A percentile compares a stretch with the other conserved stretches of the same genome.
Conservation (phyloP, 23 tunicate species). For the Aplidium turbinatum region DNA sequence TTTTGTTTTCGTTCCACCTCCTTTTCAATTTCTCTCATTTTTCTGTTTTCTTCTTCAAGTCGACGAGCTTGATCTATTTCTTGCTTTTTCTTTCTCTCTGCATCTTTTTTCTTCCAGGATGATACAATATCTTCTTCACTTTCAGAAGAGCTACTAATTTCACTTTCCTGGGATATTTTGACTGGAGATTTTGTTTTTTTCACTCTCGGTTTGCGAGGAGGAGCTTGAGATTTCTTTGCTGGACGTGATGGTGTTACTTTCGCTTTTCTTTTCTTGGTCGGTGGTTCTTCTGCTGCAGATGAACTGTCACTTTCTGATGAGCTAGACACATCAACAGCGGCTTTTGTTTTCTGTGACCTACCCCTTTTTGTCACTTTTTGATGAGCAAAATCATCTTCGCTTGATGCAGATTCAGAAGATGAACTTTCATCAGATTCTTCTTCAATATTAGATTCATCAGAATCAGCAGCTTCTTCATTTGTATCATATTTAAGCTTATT, state of each 20-base stretch:
- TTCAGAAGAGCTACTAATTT: constrained; percentile 39
- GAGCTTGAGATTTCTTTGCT: constrained; percentile 14
- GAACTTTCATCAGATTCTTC: constrained; percentile 33
- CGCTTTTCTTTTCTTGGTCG: constrained; percentile 24
- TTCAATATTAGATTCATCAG: constrained; percentile 31
- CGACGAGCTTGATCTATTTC: constrained; percentile 41
- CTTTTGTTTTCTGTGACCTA: not conserved
- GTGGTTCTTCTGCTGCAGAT: constrained; percentile 25
- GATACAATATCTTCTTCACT: constrained; percentile 69
- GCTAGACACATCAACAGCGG: not conserved
- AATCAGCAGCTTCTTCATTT: constrained; percentile 3
- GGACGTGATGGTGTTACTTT: constrained; percentile 2
- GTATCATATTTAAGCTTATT: constrained; percentile 9
- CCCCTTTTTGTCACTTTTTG: constrained; percentile 21
- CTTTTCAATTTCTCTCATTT: constrained; percentile 88
- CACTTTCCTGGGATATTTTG: constrained; percentile 22
- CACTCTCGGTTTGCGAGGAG: constrained; percentile 27
- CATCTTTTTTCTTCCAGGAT: constrained; percentile 88
- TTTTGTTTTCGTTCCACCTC: constrained; percentile 47
- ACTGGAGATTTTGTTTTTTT: constrained; percentile 43
- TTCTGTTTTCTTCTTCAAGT: constrained; percentile 64
- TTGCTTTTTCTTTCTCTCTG: constrained; percentile 64
- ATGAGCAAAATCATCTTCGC: constrained; percentile 45
- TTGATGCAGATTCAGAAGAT: constrained; percentile 56
- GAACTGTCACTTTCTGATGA: not conserved